Evolutionary conservation across 2,888 invertebrate genomes (phyloP).

Genomic region (Drosophila meridiana): DNA sequence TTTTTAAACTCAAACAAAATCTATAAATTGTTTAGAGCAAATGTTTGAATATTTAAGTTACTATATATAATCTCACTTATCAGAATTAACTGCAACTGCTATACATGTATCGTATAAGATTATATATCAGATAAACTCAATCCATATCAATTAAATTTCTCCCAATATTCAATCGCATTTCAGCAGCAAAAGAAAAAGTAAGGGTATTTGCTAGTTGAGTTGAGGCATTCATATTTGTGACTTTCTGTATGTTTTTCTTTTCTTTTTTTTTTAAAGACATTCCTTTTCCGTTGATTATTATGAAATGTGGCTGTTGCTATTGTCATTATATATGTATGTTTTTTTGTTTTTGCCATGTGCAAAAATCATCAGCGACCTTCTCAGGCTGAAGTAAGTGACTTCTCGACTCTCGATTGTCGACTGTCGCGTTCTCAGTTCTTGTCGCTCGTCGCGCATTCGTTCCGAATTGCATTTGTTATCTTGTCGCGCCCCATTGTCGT

Average conservation of each 20-base stretch:
- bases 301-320: slow-evolving; percentile 54
- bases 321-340: slow-evolving; percentile 40
- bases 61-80: too few species aligned
- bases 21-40: too few species aligned
- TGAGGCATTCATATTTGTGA: neutral
- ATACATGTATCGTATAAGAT: too few species aligned
- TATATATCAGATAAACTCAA: too few species aligned
- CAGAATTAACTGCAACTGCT: too few species aligned
- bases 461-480: slow-evolving; percentile 46
- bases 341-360: neutral
- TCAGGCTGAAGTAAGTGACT: slow-evolving; percentile 11
- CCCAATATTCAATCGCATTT: neutral
- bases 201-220: neutral
- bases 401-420: neutral
- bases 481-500: slow-evolving; percentile 56
- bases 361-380: slow-evolving; percentile 36
- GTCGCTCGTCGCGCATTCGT: slow-evolving; percentile 10
- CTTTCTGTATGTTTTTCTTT: neutral
- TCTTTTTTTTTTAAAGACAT: slow-evolving; percentile 25
- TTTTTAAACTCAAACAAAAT: neutral
- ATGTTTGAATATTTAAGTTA: too few species aligned
- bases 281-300: slow-evolving; percentile 52
- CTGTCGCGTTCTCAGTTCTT: neutral
- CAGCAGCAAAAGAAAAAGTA: neutral
- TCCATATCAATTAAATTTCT: neutral